These are phyloP conservation scores for Rhadinocentrus ornatus DNA, from an alignment of 2,797 vertebrate genomes.

Conservation along the genomic window DNA sequence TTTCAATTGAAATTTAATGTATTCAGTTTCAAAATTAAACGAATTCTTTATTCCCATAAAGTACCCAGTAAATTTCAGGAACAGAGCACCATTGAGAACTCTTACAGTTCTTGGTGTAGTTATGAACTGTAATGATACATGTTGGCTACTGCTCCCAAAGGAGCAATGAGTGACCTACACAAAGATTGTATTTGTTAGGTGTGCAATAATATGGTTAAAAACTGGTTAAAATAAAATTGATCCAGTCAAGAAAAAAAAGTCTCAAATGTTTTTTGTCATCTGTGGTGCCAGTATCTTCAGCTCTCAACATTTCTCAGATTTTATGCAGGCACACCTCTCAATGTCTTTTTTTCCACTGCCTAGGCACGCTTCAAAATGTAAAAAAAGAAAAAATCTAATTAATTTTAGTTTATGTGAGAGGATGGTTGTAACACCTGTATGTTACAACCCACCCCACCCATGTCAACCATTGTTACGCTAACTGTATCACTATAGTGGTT, in stretches of 20 bases:
- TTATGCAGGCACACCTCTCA: too few species aligned
- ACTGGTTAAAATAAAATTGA: constrained; percentile 36
- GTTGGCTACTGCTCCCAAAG: constrained; percentile 29
- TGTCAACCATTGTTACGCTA: too few species aligned
- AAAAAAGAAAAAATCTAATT: too few species aligned
- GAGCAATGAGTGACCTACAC: constrained; percentile 41
- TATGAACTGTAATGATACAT: constrained; percentile 32
- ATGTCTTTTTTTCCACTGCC: too few species aligned
- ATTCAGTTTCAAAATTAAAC: constrained; percentile 25
- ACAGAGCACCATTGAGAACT: constrained; percentile 44
- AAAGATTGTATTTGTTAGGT: constrained; percentile 37
- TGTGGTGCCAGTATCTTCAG: too few species aligned
- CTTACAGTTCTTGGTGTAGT: constrained; percentile 41
- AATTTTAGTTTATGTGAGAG: too few species aligned
- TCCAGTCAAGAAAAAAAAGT: neutral
- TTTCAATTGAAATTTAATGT: constrained; percentile 37
- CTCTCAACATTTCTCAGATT: too few species aligned
- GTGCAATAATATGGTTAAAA: constrained; percentile 26
- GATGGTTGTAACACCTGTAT: too few species aligned
- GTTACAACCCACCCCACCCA: too few species aligned
- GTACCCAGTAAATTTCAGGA: constrained; percentile 43
- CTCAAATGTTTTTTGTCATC: too few species aligned
- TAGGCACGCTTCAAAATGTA: too few species aligned
- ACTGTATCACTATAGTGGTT: too few species aligned
- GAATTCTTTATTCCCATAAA: constrained; percentile 40